Evolutionary conservation across 2,888 invertebrate species (phyloP), one percentile per base, ranked within the genome.

Genomic region (Melanchra persicariae): DNA sequence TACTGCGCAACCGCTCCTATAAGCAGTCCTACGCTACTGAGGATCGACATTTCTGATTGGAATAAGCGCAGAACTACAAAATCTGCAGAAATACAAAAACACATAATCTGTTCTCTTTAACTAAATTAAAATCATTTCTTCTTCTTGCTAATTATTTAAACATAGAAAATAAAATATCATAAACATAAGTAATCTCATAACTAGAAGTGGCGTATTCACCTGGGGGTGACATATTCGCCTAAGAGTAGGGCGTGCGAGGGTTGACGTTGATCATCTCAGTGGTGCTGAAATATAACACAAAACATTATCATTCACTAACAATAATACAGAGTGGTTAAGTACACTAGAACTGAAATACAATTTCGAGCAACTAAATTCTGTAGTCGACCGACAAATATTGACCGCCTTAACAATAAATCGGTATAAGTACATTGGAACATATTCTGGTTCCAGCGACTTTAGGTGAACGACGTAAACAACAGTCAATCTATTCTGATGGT

Each of bases 261-360:
- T 98, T 98, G 64, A 98, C 98, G 93, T 98, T 98, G 89, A 98
- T 98, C 97, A 98, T 98, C 95, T 98, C 98, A 85, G 97, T 98
- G 59, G 98, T 98, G 93, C 98, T 98, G 96, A 75, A 97, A 97
- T 89, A 89, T 90, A 89, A 91, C 94, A 80, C 57, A 88, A 89
- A 19, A 54, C 22, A 43, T 43, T 15, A 37, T 69, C 37, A 70
- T 34, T 0, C 43, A 63, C 51, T 1, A 17, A 62, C 34, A 51
- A 10, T 12, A 34, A 22, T 40, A 45, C 19, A 45, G 19, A 45
- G 7, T 7, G 45, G 8, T 45, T 19, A n/a, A n/a, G n/a, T n/a
- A 45, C 45, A 45, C 45, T 45, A 62, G 22, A 45, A 24, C 22
- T 64, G 15, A n/a, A 69, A 52, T 34, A 43, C 69, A 43, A 34